Base-by-base conservation (phyloP, 2,797 vertebrate species). In the Columba guinea region DNA sequence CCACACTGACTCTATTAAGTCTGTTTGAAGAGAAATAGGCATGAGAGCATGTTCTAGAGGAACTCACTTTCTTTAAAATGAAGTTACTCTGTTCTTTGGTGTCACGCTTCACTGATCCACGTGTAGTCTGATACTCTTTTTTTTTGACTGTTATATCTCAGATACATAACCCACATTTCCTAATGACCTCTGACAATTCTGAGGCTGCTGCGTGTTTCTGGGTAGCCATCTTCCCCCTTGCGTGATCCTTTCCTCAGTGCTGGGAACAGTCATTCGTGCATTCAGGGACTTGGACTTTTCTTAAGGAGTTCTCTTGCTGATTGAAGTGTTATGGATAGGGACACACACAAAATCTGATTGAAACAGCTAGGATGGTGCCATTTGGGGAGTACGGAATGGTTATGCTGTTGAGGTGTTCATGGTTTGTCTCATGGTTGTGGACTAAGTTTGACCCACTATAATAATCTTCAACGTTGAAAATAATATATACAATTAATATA, bases 211-310 rank as follows among this genome's bases (percentile, higher is more conserved):
- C 52, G 18, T 60, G 19, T 86, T 90, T 92, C 35, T 32, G 32
- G 41, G 32, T 51, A 84, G 10, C 24, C 14, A 2, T 52, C 56
- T 81, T 70, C 10, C 11, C 9, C n/a, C n/a, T 62, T 44, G 22
- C 79, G 73, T 30, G n/a, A 48, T 60, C 30, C 20, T 32, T 71
- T 89, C 34, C 53, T 28, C 26, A 56, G 23, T 46, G 32, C 32
- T 75, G 24, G 12, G 78, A 0, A 11, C 41, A 65, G 26, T 64
- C 39, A 32, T 34, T 49, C 0, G 0, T 32, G 6, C 60, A 3
- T 70, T 84, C 19, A 17, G 49, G 35, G 62, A 49, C 62, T 81
- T 37, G 2, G 17, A 4, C 35, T 82, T 90, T 67, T 77, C 65
- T 73, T 35, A 44, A 51, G 37, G 62, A 60, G 10, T 60, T 78